A percentile compares a stretch with the other conserved stretches of the same genome.
Conservation (phyloP, 2,888 invertebrate genomes). For the Ornithoptera priamus region DNA sequence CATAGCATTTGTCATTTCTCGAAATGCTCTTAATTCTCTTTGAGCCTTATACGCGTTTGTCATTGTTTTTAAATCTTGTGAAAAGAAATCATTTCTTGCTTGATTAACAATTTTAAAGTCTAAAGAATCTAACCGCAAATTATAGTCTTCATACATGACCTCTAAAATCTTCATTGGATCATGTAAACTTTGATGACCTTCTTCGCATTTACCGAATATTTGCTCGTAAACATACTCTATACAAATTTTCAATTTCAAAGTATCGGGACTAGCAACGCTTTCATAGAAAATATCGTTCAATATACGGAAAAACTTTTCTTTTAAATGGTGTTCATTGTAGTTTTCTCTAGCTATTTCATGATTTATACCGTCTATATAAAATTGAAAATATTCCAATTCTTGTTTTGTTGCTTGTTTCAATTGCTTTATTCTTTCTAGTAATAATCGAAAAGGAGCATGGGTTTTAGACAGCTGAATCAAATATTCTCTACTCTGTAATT, state of each 20-base stretch:
- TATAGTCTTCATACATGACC: conserved; percentile 71
- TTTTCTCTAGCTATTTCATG: conserved; percentile 60
- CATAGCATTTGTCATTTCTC: conserved; percentile 71
- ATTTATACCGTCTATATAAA: conserved; percentile 63
- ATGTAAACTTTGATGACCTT: conserved; percentile 65
- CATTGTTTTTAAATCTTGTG: conserved; percentile 71
- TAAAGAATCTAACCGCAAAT: conserved; percentile 63
- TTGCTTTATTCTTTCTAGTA: conserved; percentile 60
- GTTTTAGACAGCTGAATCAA: conserved; percentile 65
- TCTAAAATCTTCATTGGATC: conserved; percentile 75
- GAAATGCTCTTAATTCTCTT: conserved; percentile 64
- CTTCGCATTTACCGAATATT: conserved; percentile 72
- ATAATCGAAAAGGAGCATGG: conserved; percentile 53
- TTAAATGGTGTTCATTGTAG: conserved; percentile 61
- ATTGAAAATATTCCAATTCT: conserved; percentile 70
- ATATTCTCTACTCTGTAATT: conserved; percentile 73
- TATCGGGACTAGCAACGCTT: conserved; percentile 64
- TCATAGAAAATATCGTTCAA: conserved; percentile 65
- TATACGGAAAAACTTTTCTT: conserved; percentile 69
- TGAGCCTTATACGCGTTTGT: conserved; percentile 65
- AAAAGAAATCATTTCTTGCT: conserved; percentile 66
- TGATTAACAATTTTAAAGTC: conserved; percentile 70
- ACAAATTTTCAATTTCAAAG: conserved; percentile 69
- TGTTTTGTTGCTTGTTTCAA: conserved; percentile 57
- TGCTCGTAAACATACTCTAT: conserved; percentile 74